phyloP scores from a whole-genome alignment of 2,888 invertebrate species.

The Siphlonurus alternatus region DNA sequence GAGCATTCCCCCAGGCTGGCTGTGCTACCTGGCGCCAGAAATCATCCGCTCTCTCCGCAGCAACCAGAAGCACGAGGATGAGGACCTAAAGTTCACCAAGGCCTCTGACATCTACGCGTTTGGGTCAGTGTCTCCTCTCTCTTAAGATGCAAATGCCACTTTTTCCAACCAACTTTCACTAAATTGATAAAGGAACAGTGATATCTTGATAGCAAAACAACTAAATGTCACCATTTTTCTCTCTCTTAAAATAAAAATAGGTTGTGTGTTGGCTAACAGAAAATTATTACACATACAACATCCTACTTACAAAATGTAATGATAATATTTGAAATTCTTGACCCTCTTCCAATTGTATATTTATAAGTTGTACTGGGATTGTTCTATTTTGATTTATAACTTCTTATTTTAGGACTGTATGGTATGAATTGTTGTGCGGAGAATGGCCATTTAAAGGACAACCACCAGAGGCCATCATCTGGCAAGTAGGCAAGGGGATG shows the following conservation, averaged over 20 bases:
- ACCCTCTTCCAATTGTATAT: neutral
- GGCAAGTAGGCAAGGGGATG: constrained; percentile 94
- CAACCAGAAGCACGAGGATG: constrained; percentile 51
- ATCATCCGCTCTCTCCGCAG: constrained; percentile 73
- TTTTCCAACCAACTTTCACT: neutral
- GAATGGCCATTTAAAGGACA: constrained; percentile 93
- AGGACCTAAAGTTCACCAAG: constrained; percentile 81
- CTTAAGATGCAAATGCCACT: too few relatives aligned
- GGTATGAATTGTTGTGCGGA: constrained; percentile 93
- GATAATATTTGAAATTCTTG: constrained; percentile 8
- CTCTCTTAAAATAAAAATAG: too few relatives aligned
- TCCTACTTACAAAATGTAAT: too few relatives aligned
- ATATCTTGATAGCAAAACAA: too few relatives aligned
- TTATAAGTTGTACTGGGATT: constrained; percentile 6
- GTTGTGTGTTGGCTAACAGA: too few relatives aligned
- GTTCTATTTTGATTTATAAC: constrained; percentile 7
- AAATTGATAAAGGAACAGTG: too few relatives aligned
- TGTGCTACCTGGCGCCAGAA: constrained; percentile 97
- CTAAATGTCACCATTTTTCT: too few relatives aligned
- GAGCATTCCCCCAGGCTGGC: constrained; percentile 92
- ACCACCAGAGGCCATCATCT: constrained; percentile 89
- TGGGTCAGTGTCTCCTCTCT: constrained; percentile 43
- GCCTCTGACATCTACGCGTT: constrained; percentile 95
- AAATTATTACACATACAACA: too few relatives aligned
- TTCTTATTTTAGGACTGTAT: constrained; percentile 93